These are phyloP conservation scores for Carettochelys insculpta DNA, from an alignment of 2,113 vertebrate genomes.

Conservation along the genomic window DNA sequence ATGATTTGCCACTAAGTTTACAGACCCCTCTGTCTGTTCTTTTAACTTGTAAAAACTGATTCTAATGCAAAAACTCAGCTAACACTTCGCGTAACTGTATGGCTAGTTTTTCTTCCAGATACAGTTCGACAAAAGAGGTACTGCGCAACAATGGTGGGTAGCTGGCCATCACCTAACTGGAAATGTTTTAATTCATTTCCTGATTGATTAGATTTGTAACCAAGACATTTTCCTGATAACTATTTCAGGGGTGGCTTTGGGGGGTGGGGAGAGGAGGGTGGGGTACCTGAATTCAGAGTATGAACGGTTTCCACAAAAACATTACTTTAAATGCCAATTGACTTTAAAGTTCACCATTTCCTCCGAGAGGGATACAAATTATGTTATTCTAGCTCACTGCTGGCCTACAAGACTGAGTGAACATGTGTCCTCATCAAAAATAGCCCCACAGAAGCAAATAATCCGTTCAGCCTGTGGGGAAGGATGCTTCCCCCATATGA, in stretches of 20 bases:
- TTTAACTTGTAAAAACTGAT: not conserved
- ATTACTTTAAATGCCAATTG: conserved; percentile 10
- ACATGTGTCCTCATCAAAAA: not conserved
- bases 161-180: not conserved
- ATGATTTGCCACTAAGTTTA: accelerated
- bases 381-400: conserved; percentile 15
- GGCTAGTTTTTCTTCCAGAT: not conserved
- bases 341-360: conserved; percentile 32
- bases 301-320: not conserved
- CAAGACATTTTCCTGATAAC: not conserved
- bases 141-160: accelerated
- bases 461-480: not conserved
- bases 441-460: not conserved
- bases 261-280: too few relatives aligned
- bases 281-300: not conserved
- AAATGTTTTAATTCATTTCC: not conserved
- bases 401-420: conserved; percentile 5
- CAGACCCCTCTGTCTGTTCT: not conserved
- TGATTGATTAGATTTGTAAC: not conserved
- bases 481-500: not conserved
- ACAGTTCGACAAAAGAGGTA: not conserved
- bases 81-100: not conserved
- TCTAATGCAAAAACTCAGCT: not conserved
- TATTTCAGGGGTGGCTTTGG: too few relatives aligned
- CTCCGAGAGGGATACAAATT: conserved; percentile 21